phyloP scores from a whole-genome alignment of 2,888 invertebrate genomes.

The Zaprionus lineosus region DNA sequence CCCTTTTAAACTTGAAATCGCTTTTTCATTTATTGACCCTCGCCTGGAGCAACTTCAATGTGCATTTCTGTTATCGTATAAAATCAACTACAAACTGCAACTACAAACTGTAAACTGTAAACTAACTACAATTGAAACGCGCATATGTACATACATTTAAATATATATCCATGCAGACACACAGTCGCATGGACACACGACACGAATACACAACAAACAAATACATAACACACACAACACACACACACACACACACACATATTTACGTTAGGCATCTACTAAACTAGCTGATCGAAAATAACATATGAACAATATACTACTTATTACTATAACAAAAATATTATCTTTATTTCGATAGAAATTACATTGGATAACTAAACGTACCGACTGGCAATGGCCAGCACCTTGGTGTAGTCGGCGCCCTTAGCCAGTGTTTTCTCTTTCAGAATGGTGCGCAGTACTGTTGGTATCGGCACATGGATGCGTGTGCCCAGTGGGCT shows the following conservation, averaged over 20 bases:
- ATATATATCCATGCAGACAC: constrained; percentile 17
- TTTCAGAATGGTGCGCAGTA: constrained; percentile 92
- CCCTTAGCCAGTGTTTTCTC: constrained; percentile 91
- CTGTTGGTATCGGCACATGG: constrained; percentile 96
- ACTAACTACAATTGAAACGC: constrained; percentile 52
- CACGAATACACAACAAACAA: constrained; percentile 8
- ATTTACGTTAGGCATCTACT: constrained; percentile 56
- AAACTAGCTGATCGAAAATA: constrained; percentile 67
- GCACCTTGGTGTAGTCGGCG: constrained; percentile 95
- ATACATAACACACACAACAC: constrained; percentile 17
- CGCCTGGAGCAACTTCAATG: constrained; percentile 47
- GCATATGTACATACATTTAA: constrained; percentile 71
- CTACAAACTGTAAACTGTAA: constrained; percentile 44
- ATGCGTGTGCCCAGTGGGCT: constrained; percentile 97
- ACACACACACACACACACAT: constrained; percentile 11
- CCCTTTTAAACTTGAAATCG: too few species aligned
- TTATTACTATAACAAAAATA: constrained; percentile 50
- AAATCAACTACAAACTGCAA: neutral
- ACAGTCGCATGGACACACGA: neutral
- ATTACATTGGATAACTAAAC: constrained; percentile 48
- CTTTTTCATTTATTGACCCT: constrained; percentile 33
- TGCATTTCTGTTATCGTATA: constrained; percentile 65
- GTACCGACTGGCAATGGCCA: constrained; percentile 91
- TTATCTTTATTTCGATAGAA: constrained; percentile 26
- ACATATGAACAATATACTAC: constrained; percentile 66